Conservation (phyloP, 2,888 invertebrate species). For the Nineta flava region DNA sequence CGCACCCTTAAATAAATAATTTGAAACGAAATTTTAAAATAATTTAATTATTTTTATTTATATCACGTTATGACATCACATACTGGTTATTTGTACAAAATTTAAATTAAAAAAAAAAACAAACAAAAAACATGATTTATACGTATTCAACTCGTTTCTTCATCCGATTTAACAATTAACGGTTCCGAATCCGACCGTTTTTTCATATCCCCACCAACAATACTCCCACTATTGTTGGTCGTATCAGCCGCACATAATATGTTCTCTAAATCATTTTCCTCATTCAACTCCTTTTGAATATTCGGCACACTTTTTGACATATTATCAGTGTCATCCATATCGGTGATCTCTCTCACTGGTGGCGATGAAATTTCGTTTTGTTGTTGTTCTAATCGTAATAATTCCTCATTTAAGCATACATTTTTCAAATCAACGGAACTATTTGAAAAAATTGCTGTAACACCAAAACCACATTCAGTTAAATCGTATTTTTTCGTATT, state of each 20-base stretch:
- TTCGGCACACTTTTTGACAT: conserved; percentile 45
- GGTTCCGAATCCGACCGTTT: conserved; percentile 49
- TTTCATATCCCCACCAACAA: conserved; percentile 21
- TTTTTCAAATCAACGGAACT: conserved; percentile 73
- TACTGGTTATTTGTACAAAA: no score
- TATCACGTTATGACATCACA: no score
- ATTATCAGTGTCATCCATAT: conserved; percentile 25
- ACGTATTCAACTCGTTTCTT: conserved; percentile 15
- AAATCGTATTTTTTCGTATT: conserved; percentile 20
- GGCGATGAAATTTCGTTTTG: conserved; percentile 18
- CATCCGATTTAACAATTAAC: conserved; percentile 36
- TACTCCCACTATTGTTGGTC: conserved; percentile 19
- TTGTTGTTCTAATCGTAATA: conserved; percentile 34
- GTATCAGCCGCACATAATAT: conserved; percentile 11
- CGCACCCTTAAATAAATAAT: no score
- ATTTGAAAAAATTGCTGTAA: conserved; percentile 70
- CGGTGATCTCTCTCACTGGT: conserved; percentile 13
- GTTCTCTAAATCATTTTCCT: conserved; percentile 24
- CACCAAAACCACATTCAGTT: conserved; percentile 43
- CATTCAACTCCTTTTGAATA: conserved; percentile 30
- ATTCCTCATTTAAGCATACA: conserved; percentile 63
- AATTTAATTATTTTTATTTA: no score
- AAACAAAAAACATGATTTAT: neutral
- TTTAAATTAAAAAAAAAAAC: no score
- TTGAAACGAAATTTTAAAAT: no score